Evolutionary conservation across 2,113 vertebrate genomes (phyloP).

Genomic region (Cnemophilus loriae): DNA sequence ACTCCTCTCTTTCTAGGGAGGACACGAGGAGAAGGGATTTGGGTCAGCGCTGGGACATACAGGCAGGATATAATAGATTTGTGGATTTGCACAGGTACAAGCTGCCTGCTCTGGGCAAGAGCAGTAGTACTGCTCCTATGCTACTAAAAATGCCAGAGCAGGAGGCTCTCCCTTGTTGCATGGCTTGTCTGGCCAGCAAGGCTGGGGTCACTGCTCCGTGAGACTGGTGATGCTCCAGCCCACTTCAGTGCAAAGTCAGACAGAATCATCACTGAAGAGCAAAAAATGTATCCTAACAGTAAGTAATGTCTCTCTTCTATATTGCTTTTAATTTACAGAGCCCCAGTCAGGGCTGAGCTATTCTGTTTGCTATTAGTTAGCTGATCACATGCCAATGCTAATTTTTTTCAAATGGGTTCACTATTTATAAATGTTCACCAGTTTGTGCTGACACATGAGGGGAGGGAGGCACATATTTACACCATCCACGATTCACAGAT

Average conservation of each 20-base stretch:
- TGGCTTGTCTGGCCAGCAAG: background rate
- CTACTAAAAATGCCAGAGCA: background rate
- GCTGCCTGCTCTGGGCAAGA: background rate
- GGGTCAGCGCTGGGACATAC: background rate
- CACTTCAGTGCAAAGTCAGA: background rate
- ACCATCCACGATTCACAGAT: background rate
- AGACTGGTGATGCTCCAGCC: background rate
- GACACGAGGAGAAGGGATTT: background rate
- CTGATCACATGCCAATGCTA: conserved; percentile 33
- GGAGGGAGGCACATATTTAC: background rate
- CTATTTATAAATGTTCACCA: conserved; percentile 46
- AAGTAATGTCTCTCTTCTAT: background rate
- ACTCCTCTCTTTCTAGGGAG: background rate
- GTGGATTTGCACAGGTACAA: background rate
- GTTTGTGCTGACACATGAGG: background rate
- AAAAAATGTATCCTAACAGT: background rate
- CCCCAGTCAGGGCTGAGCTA: background rate
- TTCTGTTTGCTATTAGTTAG: conserved; percentile 48
- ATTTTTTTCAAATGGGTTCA: conserved; percentile 55
- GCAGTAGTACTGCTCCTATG: background rate
- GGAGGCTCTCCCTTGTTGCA: background rate
- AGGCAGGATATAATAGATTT: background rate
- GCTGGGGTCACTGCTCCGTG: background rate
- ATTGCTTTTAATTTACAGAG: conserved; percentile 26
- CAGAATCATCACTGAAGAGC: background rate